These are phyloP conservation scores for Grammomys surdaster DNA, from an alignment of 2,113 vertebrate genomes.

Conservation along the genomic window DNA sequence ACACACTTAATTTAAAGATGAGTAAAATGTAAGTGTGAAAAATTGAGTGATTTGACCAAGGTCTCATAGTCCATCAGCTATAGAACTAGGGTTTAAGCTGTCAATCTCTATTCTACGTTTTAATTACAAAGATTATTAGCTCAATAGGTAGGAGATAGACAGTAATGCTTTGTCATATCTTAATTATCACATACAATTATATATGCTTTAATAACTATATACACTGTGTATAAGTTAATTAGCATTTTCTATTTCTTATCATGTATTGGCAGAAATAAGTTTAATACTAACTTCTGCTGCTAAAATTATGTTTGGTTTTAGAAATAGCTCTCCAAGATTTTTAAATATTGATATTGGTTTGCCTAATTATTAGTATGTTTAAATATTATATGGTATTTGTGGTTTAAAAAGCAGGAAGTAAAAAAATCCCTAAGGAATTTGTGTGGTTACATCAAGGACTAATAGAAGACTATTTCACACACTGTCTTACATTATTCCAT, in stretches of 20 bases:
- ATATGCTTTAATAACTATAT: not conserved
- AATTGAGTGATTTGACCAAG: not conserved
- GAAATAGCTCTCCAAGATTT: not conserved
- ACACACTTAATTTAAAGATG: not conserved
- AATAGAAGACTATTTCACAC: slow-evolving; percentile 60
- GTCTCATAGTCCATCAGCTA: not conserved
- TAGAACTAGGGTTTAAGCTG: not conserved
- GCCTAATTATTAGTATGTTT: slow-evolving; percentile 25
- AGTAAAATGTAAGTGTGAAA: not conserved
- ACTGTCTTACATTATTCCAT: not conserved
- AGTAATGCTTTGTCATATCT: not conserved
- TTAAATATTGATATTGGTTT: not conserved
- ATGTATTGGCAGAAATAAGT: not conserved
- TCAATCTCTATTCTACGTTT: not conserved
- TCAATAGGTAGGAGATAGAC: not conserved
- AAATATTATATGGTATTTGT: not conserved
- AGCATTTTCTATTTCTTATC: not conserved
- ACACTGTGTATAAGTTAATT: not conserved
- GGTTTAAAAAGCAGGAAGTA: slow-evolving; percentile 18
- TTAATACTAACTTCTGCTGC: not conserved
- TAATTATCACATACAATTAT: no score
- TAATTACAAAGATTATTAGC: not conserved
- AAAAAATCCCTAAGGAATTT: not conserved
- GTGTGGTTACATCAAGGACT: slow-evolving; percentile 62
- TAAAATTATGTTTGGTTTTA: not conserved